Evolutionary conservation across 1,140 invertebrate species (phyloP), one percentile per base, ranked within the genome.

Genomic region (Aphidius ervi): DNA sequence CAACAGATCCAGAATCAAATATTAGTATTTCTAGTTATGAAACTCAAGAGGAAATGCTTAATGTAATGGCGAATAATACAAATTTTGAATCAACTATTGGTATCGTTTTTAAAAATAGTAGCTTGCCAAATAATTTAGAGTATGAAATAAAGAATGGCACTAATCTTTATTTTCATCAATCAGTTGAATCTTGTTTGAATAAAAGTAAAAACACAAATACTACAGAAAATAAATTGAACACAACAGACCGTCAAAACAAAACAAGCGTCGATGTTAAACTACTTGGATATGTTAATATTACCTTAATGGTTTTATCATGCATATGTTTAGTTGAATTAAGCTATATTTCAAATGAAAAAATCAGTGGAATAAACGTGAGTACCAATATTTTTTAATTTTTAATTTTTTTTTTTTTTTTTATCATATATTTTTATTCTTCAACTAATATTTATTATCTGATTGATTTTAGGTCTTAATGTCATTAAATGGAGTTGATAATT

Each of bases 401-500:
- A n/a, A n/a, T n/a, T n/a, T n/a, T n/a, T n/a, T n/a, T n/a, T n/a
- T n/a, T n/a, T n/a, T n/a, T n/a, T n/a, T n/a, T n/a, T n/a, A n/a
- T 16, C 16, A 16, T 16, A 16, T 16, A 16, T 16, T 16, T 16
- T 16, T 16, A 16, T 0, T 16, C 16, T 16, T 16, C 16, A 16
- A 16, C 1, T 16, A 16, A 16, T 16, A 0, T 16, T 16, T 16
- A 16, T 16, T 16, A 16, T 16, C 16, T 16, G 16, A 16, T 16
- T 16, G 1, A 16, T 1, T 55, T 70, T 42, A 78, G 75, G 70
- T 76, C 45, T 47, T 80, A 47, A 78, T 80, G 77, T 63, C 70
- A 41, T 74, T 79, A 66, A 80, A 79, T 62, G 77, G 78, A 40
- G 75, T 78, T 2, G 70, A 68, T 60, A 68, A 65, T 9, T 63